Percentiles rank a stretch among this genome's conserved stretches.
phyloP scores from a whole-genome alignment of 2,797 vertebrate species.

The Poliocrania exsul region DNA sequence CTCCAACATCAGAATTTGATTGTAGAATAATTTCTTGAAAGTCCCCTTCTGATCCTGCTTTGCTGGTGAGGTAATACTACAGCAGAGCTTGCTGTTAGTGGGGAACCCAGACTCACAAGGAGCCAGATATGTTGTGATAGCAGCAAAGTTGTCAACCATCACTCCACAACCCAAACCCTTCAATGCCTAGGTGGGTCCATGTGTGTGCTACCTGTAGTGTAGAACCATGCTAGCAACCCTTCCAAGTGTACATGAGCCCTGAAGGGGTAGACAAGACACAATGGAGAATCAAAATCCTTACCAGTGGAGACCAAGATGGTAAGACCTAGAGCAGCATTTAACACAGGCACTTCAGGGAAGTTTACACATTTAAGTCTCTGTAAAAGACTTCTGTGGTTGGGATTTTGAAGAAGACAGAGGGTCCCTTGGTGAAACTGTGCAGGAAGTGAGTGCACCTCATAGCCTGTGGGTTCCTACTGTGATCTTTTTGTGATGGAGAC shows the following conservation, averaged over 20 bases:
- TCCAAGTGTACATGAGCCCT: background rate
- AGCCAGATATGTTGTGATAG: background rate
- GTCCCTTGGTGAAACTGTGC: background rate
- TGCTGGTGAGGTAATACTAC: background rate
- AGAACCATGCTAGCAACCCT: background rate
- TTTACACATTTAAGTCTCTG: accelerated
- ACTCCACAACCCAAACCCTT: background rate
- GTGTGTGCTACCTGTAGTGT: background rate
- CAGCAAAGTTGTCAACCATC: background rate
- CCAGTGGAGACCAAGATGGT: accelerated
- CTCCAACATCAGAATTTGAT: background rate
- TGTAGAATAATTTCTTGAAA: background rate
- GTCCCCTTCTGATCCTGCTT: background rate
- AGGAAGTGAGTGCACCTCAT: background rate
- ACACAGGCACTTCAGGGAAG: background rate
- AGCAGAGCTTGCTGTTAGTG: background rate
- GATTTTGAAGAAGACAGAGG: background rate
- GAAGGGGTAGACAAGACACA: background rate
- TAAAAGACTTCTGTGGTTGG: background rate
- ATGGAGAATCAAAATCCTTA: background rate
- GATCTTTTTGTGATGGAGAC: background rate
- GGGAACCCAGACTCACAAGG: background rate
- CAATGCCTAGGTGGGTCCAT: background rate
- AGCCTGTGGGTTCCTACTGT: background rate
- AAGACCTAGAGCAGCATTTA: background rate